These are phyloP conservation scores for Leucophenga montana DNA, from an alignment of 2,888 invertebrate species.

Conservation along the genomic window DNA sequence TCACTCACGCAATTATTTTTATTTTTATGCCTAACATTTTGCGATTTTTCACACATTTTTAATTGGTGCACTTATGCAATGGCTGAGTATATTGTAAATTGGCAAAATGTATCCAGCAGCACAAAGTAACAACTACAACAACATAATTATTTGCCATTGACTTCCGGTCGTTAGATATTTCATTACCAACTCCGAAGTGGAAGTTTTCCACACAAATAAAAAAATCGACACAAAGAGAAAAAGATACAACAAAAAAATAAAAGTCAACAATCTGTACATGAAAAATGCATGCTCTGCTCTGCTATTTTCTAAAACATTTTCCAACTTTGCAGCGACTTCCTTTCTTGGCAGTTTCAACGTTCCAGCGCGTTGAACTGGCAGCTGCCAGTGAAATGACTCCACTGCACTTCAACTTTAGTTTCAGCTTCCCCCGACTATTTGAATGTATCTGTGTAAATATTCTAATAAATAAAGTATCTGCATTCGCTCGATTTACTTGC, in stretches of 20 bases:
- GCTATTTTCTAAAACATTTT: constrained; percentile 6
- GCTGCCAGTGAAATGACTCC: constrained; percentile 1
- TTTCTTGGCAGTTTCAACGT: too few species aligned
- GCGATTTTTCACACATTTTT: constrained; percentile 40
- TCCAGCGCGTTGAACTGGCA: background rate
- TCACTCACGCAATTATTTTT: too few species aligned
- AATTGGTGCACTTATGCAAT: constrained; percentile 43
- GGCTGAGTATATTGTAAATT: constrained; percentile 43
- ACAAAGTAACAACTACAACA: constrained; percentile 40
- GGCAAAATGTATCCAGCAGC: constrained; percentile 48
- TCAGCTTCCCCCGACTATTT: background rate
- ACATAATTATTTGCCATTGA: constrained; percentile 68
- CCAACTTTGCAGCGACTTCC: background rate
- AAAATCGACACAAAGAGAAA: background rate
- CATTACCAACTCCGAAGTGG: constrained; percentile 58
- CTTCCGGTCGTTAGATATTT: constrained; percentile 69
- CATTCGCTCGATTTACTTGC: background rate
- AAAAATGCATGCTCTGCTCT: constrained; percentile 4
- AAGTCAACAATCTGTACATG: background rate
- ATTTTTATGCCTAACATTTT: too few species aligned
- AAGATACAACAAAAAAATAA: background rate
- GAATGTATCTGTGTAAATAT: constrained; percentile 13
- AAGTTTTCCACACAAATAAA: background rate
- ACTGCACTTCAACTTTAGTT: background rate
- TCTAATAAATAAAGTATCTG: constrained; percentile 28